Evolutionary conservation across 2,113 vertebrate genomes (phyloP), one percentile per base, ranked within the genome.

Genomic region (Rhea pennata): DNA sequence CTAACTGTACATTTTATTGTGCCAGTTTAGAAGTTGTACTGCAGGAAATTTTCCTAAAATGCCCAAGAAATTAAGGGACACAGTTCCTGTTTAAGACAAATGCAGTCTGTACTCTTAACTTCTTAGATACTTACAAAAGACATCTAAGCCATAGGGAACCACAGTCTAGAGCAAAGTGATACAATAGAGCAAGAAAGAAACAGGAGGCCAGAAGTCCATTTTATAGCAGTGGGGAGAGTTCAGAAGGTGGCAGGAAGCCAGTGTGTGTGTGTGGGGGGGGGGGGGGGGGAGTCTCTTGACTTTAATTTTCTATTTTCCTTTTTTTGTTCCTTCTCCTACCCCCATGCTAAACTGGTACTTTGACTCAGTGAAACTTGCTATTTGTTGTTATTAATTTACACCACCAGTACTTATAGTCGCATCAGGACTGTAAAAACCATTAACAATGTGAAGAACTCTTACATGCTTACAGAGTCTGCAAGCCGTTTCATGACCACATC

Each of bases 41-140:
- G 20, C 15, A 61, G 75, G 54, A 51, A 92, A 33, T 42, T 89
- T 91, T 85, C 89, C 82, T 89, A 66, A 90, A 91, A 95, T 92
- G 29, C 61, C 56, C 66, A 62, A 64, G 51, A 84, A 82, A 46
- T 78, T 77, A 21, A 5, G 3, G 54, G 46, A 24, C 5, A 3
- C 6, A 5, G n/a, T 15, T 94, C 61, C 92, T 78, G 53, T 84
- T 87, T 61, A 87, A 78, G 72, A 48, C 0, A 0, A 75, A 58
- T 39, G 16, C 54, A 86, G 59, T 74, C 83, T 90, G 79, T 93
- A 73, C 48, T 69, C 42, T 84, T 75, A 78, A 48, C 16, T 8
- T 40, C 26, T 9, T 1, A 20, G 13, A 16, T 29, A 31, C 53
- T 65, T 33, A 14, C 8, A 85, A 73, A 86, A 53, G 65, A 4